Evolutionary conservation across 2,797 vertebrate species (phyloP).

Genomic region (Rousettus madagascariensis): DNA sequence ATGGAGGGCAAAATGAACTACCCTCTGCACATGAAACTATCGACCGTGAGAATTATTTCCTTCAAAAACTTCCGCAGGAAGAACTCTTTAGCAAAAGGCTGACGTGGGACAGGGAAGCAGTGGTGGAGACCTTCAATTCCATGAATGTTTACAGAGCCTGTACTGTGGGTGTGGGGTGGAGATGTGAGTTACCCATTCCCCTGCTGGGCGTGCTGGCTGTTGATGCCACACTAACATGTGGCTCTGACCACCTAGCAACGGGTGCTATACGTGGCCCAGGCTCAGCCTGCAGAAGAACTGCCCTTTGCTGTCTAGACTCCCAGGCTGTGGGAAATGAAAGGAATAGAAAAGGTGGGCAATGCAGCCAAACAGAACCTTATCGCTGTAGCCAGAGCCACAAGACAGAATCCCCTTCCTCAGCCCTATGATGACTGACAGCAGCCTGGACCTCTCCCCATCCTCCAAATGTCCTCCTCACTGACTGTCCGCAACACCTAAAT

Average conservation of each 20-base stretch:
- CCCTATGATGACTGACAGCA: not conserved
- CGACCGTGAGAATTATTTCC: constrained; percentile 17
- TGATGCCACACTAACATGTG: not conserved
- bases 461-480: not conserved
- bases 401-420: not conserved
- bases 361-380: not conserved
- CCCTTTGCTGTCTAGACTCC: not conserved
- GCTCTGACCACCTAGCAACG: not conserved
- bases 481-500: not conserved
- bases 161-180: not conserved
- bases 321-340: not conserved
- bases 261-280: accelerated
- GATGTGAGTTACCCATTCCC: accelerated
- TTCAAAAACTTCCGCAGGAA: constrained; percentile 39
- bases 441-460: too few relatives aligned
- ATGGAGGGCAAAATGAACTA: constrained; percentile 40
- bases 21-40: not conserved
- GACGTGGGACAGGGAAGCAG: not conserved
- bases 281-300: not conserved
- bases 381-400: not conserved
- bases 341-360: not conserved
- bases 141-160: not conserved
- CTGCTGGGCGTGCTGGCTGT: not conserved
- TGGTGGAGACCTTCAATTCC: not conserved
- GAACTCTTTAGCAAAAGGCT: not conserved